Evolutionary conservation across 2,888 invertebrate genomes (phyloP), one percentile per base, ranked within the genome.

Genomic region (Ormyrus thymus): DNA sequence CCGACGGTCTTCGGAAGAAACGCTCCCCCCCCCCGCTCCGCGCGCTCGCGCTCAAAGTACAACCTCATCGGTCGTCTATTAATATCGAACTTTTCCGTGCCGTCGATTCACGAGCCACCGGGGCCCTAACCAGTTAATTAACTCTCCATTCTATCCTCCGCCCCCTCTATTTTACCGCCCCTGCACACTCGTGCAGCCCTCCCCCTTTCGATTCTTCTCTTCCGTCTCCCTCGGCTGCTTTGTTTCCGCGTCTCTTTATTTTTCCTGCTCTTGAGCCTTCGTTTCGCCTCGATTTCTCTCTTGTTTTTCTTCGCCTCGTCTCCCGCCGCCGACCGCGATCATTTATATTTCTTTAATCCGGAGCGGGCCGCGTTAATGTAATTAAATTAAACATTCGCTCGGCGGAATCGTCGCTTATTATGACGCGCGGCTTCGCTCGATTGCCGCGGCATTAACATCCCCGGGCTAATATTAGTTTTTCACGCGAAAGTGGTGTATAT

Each of bases 61-160:
- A 76, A 71, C 9, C 72, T 79, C 79, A 79, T 76, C 68, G 76
- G 55, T 64, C 62, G 72, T 70, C 76, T 77, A 73, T 78, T 80
- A 78, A 80, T 75, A 77, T 77, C 71, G 71, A 77, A 74, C 77
- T 78, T 78, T 80, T 80, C 53, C 62, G 43, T 66, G 56, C 55
- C 70, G 65, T 59, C 69, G 45, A 77, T 73, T 70, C 65, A 45
- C 55, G 15, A 29, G 9, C 43, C 29, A 45, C 53, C 43, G 53
- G 45, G 7, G 48, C 48, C 64, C 70, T 80, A 77, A 80, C 70
- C 70, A 78, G 72, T 81, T 81, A 81, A 81, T 81, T 81, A 81
- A 81, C 78, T 78, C 78, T 68, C 80, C 61, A 78, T 80, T 80
- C 74, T 73, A 58, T 64, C 56, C 29, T 43, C 51, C 73, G 55